These are phyloP conservation scores for Thamnophis sirtalis DNA, from an alignment of 2,113 vertebrate species.

Conservation along the genomic window DNA sequence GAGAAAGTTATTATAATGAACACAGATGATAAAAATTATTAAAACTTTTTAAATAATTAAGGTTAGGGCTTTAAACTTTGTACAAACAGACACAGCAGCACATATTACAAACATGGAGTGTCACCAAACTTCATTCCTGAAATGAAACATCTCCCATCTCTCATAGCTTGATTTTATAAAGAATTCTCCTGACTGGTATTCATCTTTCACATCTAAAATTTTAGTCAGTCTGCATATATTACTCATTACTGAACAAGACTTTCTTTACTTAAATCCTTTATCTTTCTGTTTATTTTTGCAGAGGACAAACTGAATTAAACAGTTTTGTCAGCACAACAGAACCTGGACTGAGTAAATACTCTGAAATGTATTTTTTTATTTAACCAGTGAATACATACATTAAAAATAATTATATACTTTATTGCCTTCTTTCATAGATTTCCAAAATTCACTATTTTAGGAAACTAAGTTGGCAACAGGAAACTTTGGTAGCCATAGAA, in stretches of 20 bases:
- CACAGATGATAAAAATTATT: neutral
- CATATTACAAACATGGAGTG: neutral
- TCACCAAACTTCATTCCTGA: neutral
- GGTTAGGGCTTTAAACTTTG: neutral
- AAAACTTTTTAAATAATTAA: neutral
- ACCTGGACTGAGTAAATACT: constrained; percentile 29
- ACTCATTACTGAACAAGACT: constrained; percentile 26
- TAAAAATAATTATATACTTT: neutral
- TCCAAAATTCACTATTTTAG: constrained; percentile 17
- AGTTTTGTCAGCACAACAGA: constrained; percentile 17
- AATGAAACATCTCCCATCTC: neutral
- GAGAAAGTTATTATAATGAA: neutral
- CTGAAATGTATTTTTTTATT: constrained; percentile 21
- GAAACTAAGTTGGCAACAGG: neutral
- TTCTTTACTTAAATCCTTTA: constrained; percentile 33
- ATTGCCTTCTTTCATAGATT: constrained; percentile 1
- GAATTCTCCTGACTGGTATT: neutral
- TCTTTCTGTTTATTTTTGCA: constrained; percentile 42
- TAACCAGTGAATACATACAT: neutral
- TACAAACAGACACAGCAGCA: neutral
- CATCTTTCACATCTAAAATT: neutral
- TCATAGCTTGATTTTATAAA: neutral
- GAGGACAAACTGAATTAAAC: constrained; percentile 41
- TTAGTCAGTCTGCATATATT: constrained; percentile 28
- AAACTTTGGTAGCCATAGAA: neutral